These are phyloP conservation scores for Miichthys miiuy DNA, from an alignment of 2,797 vertebrate species.

Conservation along the genomic window DNA sequence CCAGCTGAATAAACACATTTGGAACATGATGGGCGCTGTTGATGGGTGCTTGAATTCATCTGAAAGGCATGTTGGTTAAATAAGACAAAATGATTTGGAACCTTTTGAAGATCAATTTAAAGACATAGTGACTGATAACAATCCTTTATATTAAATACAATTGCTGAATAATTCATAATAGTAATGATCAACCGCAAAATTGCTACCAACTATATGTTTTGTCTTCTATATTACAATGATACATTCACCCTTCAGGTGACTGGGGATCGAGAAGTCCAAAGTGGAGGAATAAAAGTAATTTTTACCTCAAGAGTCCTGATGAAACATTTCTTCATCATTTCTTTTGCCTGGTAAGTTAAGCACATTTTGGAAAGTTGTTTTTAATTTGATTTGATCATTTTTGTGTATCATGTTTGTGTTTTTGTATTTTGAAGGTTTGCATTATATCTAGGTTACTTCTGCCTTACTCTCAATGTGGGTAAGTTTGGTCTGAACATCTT, in stretches of 20 bases:
- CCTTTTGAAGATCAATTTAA: background rate
- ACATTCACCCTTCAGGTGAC: constrained; percentile 57
- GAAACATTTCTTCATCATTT: constrained; percentile 82
- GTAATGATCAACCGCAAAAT: background rate
- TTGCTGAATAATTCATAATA: background rate
- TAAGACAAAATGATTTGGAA: too few species aligned
- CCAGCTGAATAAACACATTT: background rate
- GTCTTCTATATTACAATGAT: background rate
- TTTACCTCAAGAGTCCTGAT: constrained; percentile 76
- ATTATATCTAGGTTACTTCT: constrained; percentile 84
- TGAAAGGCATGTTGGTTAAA: background rate
- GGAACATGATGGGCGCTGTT: background rate
- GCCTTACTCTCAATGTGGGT: constrained; percentile 85
- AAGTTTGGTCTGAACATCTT: constrained; percentile 89
- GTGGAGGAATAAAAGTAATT: constrained; percentile 75
- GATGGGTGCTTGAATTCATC: background rate
- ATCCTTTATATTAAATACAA: background rate
- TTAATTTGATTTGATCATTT: background rate
- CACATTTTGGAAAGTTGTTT: background rate
- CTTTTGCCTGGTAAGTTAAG: constrained; percentile 81
- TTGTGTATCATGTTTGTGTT: background rate
- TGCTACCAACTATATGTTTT: background rate
- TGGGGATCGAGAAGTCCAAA: constrained; percentile 52
- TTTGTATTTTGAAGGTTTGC: constrained; percentile 81
- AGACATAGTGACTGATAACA: too few species aligned